phyloP scores from a whole-genome alignment of 53 echinoderm and acorn worm species.

The Stichopus horrens region DNA sequence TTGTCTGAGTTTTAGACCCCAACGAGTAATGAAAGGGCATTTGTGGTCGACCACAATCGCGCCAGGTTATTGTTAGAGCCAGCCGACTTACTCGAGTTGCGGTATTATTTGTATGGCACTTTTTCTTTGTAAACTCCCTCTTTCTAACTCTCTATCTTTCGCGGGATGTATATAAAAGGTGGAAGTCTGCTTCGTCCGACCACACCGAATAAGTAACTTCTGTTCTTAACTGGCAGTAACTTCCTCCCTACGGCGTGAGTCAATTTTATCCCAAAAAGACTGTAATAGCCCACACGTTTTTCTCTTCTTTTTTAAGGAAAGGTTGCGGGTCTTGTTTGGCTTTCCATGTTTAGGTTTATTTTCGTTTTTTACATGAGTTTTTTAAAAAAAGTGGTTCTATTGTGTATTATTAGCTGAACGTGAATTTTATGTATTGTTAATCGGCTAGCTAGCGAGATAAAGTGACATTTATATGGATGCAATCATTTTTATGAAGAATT shows the following conservation, averaged over 20 bases:
- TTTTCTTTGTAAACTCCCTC: neutral
- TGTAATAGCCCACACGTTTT: neutral
- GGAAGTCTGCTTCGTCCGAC: too few relatives aligned
- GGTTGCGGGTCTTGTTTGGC: too few relatives aligned
- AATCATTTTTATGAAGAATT: too few relatives aligned
- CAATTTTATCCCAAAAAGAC: neutral
- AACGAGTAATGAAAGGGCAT: neutral
- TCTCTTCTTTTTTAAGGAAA: too few relatives aligned
- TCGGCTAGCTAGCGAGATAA: too few relatives aligned
- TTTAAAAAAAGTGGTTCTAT: too few relatives aligned
- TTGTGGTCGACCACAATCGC: slow-evolving; percentile 32
- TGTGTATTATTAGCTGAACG: too few relatives aligned
- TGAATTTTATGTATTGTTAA: too few relatives aligned
- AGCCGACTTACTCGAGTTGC: neutral
- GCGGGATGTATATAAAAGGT: neutral
- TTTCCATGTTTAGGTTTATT: too few relatives aligned
- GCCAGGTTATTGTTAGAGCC: slow-evolving; percentile 1
- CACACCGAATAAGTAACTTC: too few relatives aligned
- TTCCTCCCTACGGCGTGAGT: slow-evolving; percentile 3
- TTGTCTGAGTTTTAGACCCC: neutral
- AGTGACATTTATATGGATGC: too few relatives aligned
- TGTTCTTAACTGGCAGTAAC: neutral
- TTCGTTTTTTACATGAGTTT: too few relatives aligned
- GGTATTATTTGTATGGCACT: neutral
- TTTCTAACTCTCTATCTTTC: neutral